Conservation (phyloP, 2,888 invertebrate genomes). For the Ormyrus nitidulus region DNA sequence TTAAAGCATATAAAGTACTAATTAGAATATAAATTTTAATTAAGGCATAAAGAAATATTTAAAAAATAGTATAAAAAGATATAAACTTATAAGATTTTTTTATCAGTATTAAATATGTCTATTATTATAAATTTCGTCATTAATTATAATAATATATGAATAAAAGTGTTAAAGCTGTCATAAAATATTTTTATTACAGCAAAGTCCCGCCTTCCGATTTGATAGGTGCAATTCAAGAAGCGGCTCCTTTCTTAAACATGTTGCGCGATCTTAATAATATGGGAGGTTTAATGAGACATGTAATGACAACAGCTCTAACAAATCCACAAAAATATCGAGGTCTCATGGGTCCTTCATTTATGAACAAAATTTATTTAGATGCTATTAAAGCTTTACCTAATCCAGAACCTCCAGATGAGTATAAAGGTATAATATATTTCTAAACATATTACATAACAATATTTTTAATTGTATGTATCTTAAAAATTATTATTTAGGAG, state of each 20-base stretch:
- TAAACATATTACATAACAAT: no score
- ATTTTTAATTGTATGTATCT: no score
- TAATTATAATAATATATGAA: not conserved
- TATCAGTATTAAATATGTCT: constrained; percentile 10
- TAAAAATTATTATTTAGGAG: no score
- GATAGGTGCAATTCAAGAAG: constrained; percentile 86
- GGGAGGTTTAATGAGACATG: constrained; percentile 96
- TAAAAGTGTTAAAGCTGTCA: constrained; percentile 2
- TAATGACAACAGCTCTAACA: constrained; percentile 93
- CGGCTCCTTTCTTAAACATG: constrained; percentile 92
- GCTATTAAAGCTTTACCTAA: constrained; percentile 88
- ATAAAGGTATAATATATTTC: constrained; percentile 77
- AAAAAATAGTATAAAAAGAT: no score
- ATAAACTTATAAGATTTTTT: constrained; percentile 8
- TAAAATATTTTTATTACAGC: constrained; percentile 47
- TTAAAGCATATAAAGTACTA: not conserved
- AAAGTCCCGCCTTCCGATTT: constrained; percentile 76
- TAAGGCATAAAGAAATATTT: not conserved
- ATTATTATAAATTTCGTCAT: constrained; percentile 4
- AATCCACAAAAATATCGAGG: constrained; percentile 82
- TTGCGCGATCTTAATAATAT: constrained; percentile 95
- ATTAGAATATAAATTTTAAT: constrained; percentile 5
- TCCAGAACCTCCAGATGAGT: constrained; percentile 84
- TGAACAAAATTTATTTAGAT: constrained; percentile 86
- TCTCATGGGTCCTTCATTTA: constrained; percentile 73